Evolutionary conservation across 2,888 invertebrate genomes (phyloP), one percentile per base, ranked within the genome.

Genomic region (Cantharis flavilabris): DNA sequence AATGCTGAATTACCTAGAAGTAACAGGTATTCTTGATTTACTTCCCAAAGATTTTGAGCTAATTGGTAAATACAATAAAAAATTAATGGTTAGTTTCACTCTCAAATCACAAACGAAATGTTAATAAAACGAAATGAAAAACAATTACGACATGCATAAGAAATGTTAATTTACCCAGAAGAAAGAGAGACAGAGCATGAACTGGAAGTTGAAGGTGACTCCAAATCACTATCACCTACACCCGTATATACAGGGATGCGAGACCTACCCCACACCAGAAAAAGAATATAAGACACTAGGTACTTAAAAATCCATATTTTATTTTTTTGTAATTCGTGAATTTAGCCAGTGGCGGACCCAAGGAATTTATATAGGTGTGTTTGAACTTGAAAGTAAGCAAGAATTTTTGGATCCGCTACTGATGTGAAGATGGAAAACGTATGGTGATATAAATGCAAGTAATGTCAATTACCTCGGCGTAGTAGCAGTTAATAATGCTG

Each of bases 401-500:
- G 33, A 33, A 33, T 13, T 49, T 49, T 49, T 49, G 49, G 49
- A 49, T 49, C 49, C 49, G 49, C 49, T 49, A 49, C 49, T n/a
- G 49, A 49, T 49, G n/a, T 49, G n/a, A 49, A n/a, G 7, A n/a
- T 49, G 7, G 49, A 49, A 49, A 49, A 49, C 2, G 7, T n/a
- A 9, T 49, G 49, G 9, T n/a, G 49, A 49, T 49, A 49, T n/a
- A 49, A 49, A n/a, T 49, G 26, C 26, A 67, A 13, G 7, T 23
- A 67, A 67, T 67, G 65, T 23, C 65, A 86, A 89, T 91, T 94
- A 94, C 94, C 94, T 94, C 92, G 92, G 92, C 89, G 92, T 90
- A 89, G 92, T 92, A 88, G 92, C 91, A 89, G 92, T 92, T 86
- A 93, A 92, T 90, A 96, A 92, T 90, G 95, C 94, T 89, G 96